Percentiles rank a stretch among this genome's conserved stretches.
These are phyloP conservation scores for Triplophysa yarkandensis DNA, from an alignment of 2,797 vertebrate genomes.

Conservation along the genomic window DNA sequence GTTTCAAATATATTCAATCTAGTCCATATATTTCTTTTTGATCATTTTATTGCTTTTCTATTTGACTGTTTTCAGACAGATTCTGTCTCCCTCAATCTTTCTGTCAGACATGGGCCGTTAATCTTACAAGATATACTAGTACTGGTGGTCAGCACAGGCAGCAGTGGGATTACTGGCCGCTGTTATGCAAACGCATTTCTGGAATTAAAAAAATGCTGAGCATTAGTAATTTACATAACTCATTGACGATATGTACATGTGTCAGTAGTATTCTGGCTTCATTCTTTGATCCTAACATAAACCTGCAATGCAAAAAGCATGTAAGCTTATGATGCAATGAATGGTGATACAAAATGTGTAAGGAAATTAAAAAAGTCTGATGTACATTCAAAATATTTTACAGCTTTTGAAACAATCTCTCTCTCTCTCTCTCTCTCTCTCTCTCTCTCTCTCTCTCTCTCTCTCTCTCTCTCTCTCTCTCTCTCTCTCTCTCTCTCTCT, in stretches of 20 bases:
- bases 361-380: too few species aligned
- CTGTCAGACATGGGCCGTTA: neutral
- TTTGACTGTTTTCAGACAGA: neutral
- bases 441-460: too few species aligned
- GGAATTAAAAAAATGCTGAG: slow-evolving; percentile 31
- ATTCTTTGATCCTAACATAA: slow-evolving; percentile 2
- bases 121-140: slow-evolving; percentile 14
- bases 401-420: too few species aligned
- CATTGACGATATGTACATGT: neutral
- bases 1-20: slow-evolving; percentile 2
- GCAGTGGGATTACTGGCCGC: slow-evolving; percentile 46
- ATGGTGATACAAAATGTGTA: slow-evolving; percentile 8
- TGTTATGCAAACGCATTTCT: slow-evolving; percentile 38
- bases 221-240: slow-evolving; percentile 39
- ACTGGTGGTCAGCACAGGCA: slow-evolving; percentile 9
- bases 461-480: neutral
- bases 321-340: neutral
- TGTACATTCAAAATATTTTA: too few species aligned
- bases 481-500: slow-evolving; percentile 10
- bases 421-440: too few species aligned
- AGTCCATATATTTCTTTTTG: neutral
- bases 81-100: neutral
- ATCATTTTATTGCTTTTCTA: neutral
- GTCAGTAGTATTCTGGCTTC: slow-evolving; percentile 2
- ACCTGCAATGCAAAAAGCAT: neutral